These are phyloP conservation scores for Nomada goodeniana DNA, from an alignment of 2,888 invertebrate genomes.

Conservation along the genomic window DNA sequence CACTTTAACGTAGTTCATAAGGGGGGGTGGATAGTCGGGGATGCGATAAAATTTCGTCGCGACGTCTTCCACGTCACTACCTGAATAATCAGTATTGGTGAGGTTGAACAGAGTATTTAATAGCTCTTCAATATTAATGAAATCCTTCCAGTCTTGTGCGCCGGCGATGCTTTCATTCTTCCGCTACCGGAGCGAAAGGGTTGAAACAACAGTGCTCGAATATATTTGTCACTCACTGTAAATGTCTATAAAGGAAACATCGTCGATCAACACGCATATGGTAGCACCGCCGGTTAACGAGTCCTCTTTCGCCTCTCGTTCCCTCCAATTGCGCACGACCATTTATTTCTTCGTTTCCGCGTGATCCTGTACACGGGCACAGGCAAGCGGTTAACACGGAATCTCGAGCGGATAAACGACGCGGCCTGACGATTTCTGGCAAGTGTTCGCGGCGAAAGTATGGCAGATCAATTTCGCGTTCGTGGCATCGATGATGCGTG, in stretches of 20 bases:
- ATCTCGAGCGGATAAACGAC: slow-evolving; percentile 38
- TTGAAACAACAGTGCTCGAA: not conserved
- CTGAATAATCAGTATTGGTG: too few relatives aligned
- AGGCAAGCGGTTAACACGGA: slow-evolving; percentile 60
- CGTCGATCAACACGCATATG: too few relatives aligned
- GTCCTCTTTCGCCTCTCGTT: slow-evolving; percentile 55
- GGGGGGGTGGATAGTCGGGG: too few relatives aligned
- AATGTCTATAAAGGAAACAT: not conserved
- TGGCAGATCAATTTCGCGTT: slow-evolving; percentile 67
- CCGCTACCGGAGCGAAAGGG: too few relatives aligned
- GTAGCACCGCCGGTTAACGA: slow-evolving; percentile 2
- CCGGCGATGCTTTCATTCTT: too few relatives aligned
- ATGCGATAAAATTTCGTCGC: too few relatives aligned
- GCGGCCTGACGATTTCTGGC: slow-evolving; percentile 54
- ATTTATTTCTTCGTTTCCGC: slow-evolving; percentile 8
- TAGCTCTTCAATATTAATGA: too few relatives aligned
- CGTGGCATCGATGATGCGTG: slow-evolving; percentile 43
- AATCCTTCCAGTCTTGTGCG: too few relatives aligned
- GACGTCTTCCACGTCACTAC: too few relatives aligned
- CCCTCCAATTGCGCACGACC: not conserved
- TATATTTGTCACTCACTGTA: not conserved
- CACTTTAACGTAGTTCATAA: too few relatives aligned
- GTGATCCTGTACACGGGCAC: not conserved
- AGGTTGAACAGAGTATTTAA: too few relatives aligned
- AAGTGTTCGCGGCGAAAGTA: slow-evolving; percentile 66